Conservation (phyloP, 2,888 invertebrate genomes). For the Quadroppia sp. region DNA sequence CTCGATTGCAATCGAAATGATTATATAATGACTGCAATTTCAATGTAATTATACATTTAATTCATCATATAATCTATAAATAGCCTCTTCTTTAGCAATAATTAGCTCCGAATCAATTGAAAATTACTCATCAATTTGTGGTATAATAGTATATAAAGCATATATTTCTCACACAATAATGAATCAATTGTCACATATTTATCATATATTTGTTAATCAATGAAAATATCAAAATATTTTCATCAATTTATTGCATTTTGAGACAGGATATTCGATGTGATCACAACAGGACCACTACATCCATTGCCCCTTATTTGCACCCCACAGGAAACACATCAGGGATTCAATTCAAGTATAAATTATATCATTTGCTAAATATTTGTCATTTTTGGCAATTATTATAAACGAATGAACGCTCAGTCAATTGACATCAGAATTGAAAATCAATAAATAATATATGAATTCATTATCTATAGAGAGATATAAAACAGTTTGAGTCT, state of each 20-base stretch:
- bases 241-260: not conserved
- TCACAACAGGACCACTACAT: not conserved
- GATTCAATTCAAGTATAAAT: not conserved
- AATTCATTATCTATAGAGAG: no score
- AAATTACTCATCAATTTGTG: slow-evolving; percentile 19
- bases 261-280: not conserved
- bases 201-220: not conserved
- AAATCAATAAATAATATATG: not conserved
- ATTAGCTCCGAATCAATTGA: slow-evolving; percentile 21
- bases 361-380: not conserved
- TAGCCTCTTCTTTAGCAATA: not conserved
- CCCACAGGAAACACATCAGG: slow-evolving; percentile 32
- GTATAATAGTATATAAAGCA: not conserved
- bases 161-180: not conserved
- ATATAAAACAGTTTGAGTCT: no score
- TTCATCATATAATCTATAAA: slow-evolving; percentile 15
- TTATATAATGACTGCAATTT: slow-evolving; percentile 24
- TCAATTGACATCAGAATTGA: not conserved
- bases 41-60: not conserved
- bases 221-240: slow-evolving; percentile 2
- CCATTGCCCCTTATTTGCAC: not conserved
- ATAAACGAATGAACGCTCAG: not conserved
- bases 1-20: slow-evolving; percentile 5
- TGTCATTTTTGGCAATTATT: not conserved
- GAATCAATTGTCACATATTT: slow-evolving; percentile 31